These are phyloP conservation scores for Drosophila meridionalis DNA, from an alignment of 2,888 invertebrate genomes.

Conservation along the genomic window DNA sequence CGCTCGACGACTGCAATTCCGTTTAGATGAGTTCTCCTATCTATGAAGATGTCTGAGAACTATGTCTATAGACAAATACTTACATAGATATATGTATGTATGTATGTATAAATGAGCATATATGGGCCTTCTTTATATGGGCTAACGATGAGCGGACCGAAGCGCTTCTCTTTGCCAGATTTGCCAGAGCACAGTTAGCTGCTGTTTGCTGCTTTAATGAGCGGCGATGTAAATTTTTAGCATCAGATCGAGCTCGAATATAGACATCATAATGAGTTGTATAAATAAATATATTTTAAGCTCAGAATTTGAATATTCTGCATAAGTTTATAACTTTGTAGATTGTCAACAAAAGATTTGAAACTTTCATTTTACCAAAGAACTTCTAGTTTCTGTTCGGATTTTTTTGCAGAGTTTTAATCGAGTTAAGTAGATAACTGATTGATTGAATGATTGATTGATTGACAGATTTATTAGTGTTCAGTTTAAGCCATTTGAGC, in stretches of 20 bases:
- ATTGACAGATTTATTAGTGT: not conserved
- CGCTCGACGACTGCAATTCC: conserved; percentile 14
- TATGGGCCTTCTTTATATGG: conserved; percentile 34
- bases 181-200: conserved; percentile 27
- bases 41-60: conserved; percentile 15
- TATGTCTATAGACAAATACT: not conserved
- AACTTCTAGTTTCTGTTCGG: not conserved
- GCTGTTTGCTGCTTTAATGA: conserved; percentile 32
- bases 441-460: not conserved
- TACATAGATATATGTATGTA: conserved; percentile 2
- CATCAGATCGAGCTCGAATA: conserved; percentile 18
- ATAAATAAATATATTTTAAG: conserved; percentile 1
- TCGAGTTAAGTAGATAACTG: not conserved
- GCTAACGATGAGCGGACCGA: conserved; percentile 54
- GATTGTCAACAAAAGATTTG: too few relatives aligned
- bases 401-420: not conserved
- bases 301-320: not conserved
- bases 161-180: conserved; percentile 12
- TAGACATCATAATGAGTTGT: conserved; percentile 14
- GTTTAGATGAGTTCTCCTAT: conserved; percentile 29
- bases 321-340: not conserved
- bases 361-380: not conserved
- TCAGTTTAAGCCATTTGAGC: not conserved
- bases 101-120: conserved; percentile 1
- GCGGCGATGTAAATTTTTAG: conserved; percentile 39